These are phyloP conservation scores for Tolypeutes matacus DNA, from an alignment of 2,797 vertebrate genomes.

Conservation along the genomic window DNA sequence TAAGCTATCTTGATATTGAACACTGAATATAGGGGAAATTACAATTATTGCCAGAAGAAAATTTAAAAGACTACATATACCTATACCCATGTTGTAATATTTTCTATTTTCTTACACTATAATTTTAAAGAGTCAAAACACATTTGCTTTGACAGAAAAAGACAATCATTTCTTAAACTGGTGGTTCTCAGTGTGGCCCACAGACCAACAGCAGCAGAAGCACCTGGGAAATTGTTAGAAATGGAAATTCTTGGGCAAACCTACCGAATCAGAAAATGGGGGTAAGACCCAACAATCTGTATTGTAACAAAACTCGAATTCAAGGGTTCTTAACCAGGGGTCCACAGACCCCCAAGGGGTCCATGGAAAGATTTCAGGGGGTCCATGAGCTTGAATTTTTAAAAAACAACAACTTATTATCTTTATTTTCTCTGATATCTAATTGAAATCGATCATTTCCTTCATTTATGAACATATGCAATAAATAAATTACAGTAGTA, in stretches of 20 bases:
- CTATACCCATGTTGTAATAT: background rate
- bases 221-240: background rate
- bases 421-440: too few species aligned
- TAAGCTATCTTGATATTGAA: constrained; percentile 7
- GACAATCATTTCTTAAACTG: background rate
- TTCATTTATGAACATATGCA: too few species aligned
- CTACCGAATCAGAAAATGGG: background rate
- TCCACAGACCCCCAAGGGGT: too few species aligned
- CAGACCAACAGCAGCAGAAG: background rate
- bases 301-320: background rate
- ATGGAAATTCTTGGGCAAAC: background rate
- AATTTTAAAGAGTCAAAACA: background rate
- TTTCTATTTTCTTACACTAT: background rate
- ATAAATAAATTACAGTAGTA: too few species aligned
- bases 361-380: too few species aligned
- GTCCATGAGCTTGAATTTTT: too few species aligned
- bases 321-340: too few species aligned
- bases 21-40: background rate
- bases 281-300: background rate
- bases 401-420: too few species aligned
- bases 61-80: background rate
- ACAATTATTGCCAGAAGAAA: background rate
- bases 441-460: too few species aligned
- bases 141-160: background rate
- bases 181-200: background rate